Base-by-base conservation (phyloP, 2,888 invertebrate genomes). In the Dasysyrphus tricinctus region DNA sequence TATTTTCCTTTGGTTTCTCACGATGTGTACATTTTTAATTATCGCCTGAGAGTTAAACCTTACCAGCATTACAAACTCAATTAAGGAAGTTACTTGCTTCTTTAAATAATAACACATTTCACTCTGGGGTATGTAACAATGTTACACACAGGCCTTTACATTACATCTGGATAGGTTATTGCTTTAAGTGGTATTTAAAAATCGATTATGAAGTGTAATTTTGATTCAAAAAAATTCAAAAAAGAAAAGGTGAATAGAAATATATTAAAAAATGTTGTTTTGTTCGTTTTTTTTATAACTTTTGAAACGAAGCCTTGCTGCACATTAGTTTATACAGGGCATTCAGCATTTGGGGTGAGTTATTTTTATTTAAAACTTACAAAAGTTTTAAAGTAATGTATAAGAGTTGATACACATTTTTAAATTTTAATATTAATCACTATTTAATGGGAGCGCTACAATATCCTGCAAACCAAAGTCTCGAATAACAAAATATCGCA, bases 261-360 rank as follows among this genome's bases (percentile, higher is more conserved):
- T 14, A 2, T 29, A 29, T 6, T 54, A 54, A 2, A 54, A 54
- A 29, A 32, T 56, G 1, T 16, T 16, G 5, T 37, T 4, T 11
- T 57, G 16, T 11, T 57, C 0, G 34, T 1, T 11, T 37, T 16
- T 34, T 37, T 57, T 0, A 12, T 34, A 3, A 19, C 3, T 34
- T 16, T 37, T 37, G 11, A 61, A 42, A 24, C 24, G 24, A 24
- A 24, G 14, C 24, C 7, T 12, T 19, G 42, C n/a, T 7, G 11
- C 1, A 3, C 61, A 24, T 24, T 61, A 8, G 42, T 77, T 65
- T 77, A 49, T n/a, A 54, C 81, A 7, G 77, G 57, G 32, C 77
- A 72, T 72, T 81, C 81, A 37, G 70, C 81, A 16, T 81, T 59
- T 73, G 81, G 81, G 11, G 81, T 81, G 19, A 81, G 63, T 56